Percentiles rank a stretch among this genome's conserved stretches.
These are phyloP conservation scores for Plusia festucae DNA, from an alignment of 2,888 invertebrate genomes.

Conservation along the genomic window DNA sequence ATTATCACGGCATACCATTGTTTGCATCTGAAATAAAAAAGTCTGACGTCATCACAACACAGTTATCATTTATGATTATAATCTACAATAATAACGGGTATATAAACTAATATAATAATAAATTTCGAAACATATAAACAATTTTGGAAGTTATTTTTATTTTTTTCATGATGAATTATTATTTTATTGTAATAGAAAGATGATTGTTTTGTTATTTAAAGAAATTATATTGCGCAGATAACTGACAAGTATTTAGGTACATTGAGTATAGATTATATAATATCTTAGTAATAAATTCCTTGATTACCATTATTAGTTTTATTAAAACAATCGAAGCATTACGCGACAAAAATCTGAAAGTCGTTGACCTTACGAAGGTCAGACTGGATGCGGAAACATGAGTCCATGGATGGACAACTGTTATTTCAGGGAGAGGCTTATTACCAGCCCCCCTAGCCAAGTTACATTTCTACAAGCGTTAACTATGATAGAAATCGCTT, in stretches of 20 bases:
- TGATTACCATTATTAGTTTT: not conserved
- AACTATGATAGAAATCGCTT: too few relatives aligned
- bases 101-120: slow-evolving; percentile 23
- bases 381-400: too few relatives aligned
- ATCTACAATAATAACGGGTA: not conserved
- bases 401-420: too few relatives aligned
- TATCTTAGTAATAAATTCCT: not conserved
- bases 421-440: too few relatives aligned
- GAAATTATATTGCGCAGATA: slow-evolving; percentile 20
- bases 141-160: not conserved
- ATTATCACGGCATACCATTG: slow-evolving; percentile 12
- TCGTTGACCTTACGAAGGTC: not conserved
- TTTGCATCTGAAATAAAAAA: slow-evolving; percentile 7
- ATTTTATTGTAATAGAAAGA: not conserved
- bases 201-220: slow-evolving; percentile 15
- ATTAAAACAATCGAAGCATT: not conserved
- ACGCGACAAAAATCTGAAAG: not conserved
- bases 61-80: slow-evolving; percentile 27
- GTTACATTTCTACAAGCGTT: too few relatives aligned
- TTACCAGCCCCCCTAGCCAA: too few relatives aligned
- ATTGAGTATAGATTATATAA: too few relatives aligned
- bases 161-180: not conserved
- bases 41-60: slow-evolving; percentile 41
- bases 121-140: slow-evolving; percentile 16
- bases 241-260: not conserved